A percentile compares a stretch with the other conserved stretches of the same genome.
Evolutionary conservation across 2,797 vertebrate genomes (phyloP).

Genomic region (Hoplostethus mediterraneus): DNA sequence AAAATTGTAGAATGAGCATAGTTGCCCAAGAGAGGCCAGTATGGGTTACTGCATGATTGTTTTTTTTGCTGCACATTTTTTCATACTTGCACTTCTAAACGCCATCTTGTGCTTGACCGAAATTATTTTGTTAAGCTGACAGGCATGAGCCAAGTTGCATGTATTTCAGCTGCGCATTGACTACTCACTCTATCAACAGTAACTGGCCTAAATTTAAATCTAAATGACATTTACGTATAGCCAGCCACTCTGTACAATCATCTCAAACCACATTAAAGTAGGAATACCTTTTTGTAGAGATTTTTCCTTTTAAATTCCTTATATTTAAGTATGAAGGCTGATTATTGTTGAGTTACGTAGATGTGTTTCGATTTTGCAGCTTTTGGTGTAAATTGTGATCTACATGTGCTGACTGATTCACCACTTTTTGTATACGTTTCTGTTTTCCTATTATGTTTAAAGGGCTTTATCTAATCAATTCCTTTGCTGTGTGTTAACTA

Average conservation of each 20-base stretch:
- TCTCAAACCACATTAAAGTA: not conserved
- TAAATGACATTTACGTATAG: not conserved
- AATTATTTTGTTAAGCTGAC: not conserved
- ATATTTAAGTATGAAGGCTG: not conserved
- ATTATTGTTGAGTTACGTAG: not conserved
- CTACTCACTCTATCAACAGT: not conserved
- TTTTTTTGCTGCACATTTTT: not conserved
- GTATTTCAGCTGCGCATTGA: too few relatives aligned
- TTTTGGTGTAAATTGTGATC: conserved; percentile 1
- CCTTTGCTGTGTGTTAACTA: conserved; percentile 45
- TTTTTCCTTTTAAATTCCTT: not conserved
- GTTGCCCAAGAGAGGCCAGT: not conserved
- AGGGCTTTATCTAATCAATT: conserved; percentile 22
- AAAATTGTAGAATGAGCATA: not conserved
- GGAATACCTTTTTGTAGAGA: not conserved
- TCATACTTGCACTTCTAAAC: not conserved
- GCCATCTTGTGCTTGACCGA: too few relatives aligned
- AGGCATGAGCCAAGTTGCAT: not conserved
- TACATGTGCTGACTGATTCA: not conserved
- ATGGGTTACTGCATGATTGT: not conserved
- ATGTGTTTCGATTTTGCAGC: not conserved
- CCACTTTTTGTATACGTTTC: not conserved
- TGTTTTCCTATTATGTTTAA: conserved; percentile 7
- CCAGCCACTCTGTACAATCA: not conserved
- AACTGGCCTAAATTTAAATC: not conserved